Base-by-base conservation (phyloP, 92 coral and sea anemone species). In the Desmophyllum pertusum region DNA sequence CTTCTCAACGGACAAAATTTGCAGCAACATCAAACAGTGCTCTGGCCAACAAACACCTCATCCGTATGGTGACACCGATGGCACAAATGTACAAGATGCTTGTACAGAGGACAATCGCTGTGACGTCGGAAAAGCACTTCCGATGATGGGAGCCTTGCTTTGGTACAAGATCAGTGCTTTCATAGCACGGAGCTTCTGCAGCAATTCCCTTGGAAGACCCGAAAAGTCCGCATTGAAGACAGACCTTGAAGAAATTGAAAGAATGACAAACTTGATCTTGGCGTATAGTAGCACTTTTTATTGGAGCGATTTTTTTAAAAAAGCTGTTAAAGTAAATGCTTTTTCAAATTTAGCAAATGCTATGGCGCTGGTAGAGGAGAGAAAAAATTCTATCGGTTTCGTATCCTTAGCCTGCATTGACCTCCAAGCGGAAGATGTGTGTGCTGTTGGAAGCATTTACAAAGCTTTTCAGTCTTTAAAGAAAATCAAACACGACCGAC, bases 81-180 rank as follows among this genome's bases (percentile, higher is more conserved):
- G 62, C 15, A 80, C 85, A 0, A 86, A n/a, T 33, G 79, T 52
- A 1, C 38, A 68, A 39, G 70, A 84, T 23, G 81, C 84, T 18
- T 88, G 92, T 63, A 27, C 27, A 33, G 50, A 45, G 3, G 88
- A 72, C 0, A 38, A 84, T 43, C 65, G n/a, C 17, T 89, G 92
- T 72, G 81, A 89, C 35, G 81, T 89, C 18, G 19, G 3, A 33
- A 79, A 79, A 39, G 92, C 92, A 9, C 62, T 89, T 18, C 92
- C 92, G 1, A 85, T 79, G 85, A 84, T 89, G 88, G 88, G 81
- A 50, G 73, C 83, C 17, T 55, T 89, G 27, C 83, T 89, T 7
- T 89, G 92, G 92, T 89, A 89, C 77, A 89, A 80, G 48, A 50
- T 80, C 9, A 85, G 89, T 43, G 64, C 72, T 29, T 70, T 77